These are phyloP conservation scores for Mythimna pallens DNA, from an alignment of 2,888 invertebrate species.

Conservation along the genomic window DNA sequence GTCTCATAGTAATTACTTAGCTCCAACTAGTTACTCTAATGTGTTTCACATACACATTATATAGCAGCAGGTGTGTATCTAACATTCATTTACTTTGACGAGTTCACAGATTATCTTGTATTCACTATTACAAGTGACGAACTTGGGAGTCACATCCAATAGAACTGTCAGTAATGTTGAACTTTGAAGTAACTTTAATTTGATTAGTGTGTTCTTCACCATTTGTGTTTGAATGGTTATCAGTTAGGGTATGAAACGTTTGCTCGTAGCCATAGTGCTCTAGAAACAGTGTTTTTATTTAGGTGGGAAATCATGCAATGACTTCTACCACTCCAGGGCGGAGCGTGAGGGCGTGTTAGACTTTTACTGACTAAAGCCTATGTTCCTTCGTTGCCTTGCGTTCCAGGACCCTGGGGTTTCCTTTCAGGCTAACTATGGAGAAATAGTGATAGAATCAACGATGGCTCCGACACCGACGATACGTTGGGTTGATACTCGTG, in stretches of 20 bases:
- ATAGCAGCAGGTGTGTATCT: not conserved
- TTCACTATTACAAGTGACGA: not conserved
- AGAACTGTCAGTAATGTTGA: not conserved
- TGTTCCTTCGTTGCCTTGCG: no score
- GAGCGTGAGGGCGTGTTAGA: no score
- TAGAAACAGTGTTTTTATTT: no score
- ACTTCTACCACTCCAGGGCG: no score
- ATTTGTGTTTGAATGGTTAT: not conserved
- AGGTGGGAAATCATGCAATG: no score
- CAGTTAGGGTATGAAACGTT: not conserved
- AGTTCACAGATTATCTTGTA: conserved; percentile 1
- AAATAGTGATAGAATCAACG: no score
- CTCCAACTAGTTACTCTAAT: conserved; percentile 9
- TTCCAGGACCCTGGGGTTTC: no score
- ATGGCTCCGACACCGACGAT: no score
- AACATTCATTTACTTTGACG: not conserved
- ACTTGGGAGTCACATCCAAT: not conserved
- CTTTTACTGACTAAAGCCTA: no score
- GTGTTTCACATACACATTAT: not conserved
- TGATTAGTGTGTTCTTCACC: not conserved
- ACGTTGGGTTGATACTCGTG: no score
- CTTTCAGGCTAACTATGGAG: no score
- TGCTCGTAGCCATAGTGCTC: not conserved
- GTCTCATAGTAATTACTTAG: conserved; percentile 43
- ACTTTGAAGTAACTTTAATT: not conserved